Percentiles rank a stretch among this genome's conserved stretches.
Conservation (phyloP, 2,797 vertebrate genomes). For the Sparidentex hasta region DNA sequence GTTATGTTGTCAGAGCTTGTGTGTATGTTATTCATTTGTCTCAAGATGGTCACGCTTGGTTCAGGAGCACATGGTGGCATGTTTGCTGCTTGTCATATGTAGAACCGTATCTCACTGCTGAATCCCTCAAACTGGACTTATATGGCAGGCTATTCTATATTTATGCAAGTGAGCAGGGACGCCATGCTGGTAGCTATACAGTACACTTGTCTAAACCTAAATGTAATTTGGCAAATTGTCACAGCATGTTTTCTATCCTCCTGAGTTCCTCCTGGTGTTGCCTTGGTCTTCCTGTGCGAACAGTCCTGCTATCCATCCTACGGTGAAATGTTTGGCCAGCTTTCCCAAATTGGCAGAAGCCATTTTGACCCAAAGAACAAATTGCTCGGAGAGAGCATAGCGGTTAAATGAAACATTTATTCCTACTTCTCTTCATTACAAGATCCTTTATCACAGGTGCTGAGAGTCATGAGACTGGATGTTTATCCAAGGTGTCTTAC, state of each 20-base stretch:
- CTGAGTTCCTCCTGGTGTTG: conserved; percentile 1
- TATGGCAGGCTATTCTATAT: conserved; percentile 21
- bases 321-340: conserved; percentile 3
- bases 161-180: conserved; percentile 7
- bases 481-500: conserved; percentile 73
- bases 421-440: conserved; percentile 19
- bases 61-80: not conserved
- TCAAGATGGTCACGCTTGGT: conserved; percentile 21
- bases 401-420: conserved; percentile 5
- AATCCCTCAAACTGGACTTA: conserved; percentile 5
- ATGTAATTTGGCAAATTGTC: conserved; percentile 10
- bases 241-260: conserved; percentile 15
- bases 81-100: conserved; percentile 11
- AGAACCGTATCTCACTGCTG: conserved; percentile 1
- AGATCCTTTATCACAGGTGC: conserved; percentile 11
- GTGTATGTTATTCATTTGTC: conserved; percentile 4
- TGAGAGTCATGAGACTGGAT: conserved; percentile 57
- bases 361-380: conserved; percentile 2
- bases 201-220: conserved; percentile 19
- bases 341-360: conserved; percentile 8
- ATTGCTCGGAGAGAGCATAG: not conserved
- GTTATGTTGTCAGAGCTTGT: not conserved
- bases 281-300: conserved; percentile 22
- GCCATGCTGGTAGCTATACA: conserved; percentile 4
- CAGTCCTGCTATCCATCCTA: conserved; percentile 18